Conservation (phyloP, 2,888 invertebrate species). For the Stenichneumon culpator region DNA sequence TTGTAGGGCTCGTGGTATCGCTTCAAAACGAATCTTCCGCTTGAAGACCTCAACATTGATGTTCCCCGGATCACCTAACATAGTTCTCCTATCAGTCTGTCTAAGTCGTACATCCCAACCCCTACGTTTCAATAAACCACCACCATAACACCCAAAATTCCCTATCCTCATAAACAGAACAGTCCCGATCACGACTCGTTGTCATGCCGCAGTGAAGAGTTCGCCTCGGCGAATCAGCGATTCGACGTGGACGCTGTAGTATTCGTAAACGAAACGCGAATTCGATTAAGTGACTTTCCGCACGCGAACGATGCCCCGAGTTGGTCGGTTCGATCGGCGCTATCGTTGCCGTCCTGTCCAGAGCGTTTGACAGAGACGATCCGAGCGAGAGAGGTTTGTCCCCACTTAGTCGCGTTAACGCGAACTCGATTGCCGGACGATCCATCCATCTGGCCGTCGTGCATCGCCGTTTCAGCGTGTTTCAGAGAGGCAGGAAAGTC, state of each 20-base stretch:
- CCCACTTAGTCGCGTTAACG: constrained; percentile 80
- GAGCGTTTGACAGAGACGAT: constrained; percentile 29
- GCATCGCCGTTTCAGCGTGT: constrained; percentile 54
- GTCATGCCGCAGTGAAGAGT: not conserved
- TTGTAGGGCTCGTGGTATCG: too few relatives aligned
- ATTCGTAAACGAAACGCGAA: constrained; percentile 62
- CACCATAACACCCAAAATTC: not conserved
- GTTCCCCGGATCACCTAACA: not conserved
- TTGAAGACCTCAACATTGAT: not conserved
- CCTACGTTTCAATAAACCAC: not conserved
- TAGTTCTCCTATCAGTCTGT: not conserved
- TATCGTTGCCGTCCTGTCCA: not conserved
- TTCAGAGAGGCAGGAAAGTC: constrained; percentile 47
- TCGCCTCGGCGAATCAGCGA: not conserved
- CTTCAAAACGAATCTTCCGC: not conserved
- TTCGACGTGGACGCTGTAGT: constrained; percentile 31
- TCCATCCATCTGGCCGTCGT: constrained; percentile 71
- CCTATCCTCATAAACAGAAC: not conserved
- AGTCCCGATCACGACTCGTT: not conserved
- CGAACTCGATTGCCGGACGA: constrained; percentile 78
- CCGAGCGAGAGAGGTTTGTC: constrained; percentile 73
- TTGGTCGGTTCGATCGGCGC: constrained; percentile 5
- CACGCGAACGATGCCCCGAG: constrained; percentile 14
- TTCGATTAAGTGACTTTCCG: constrained; percentile 60
- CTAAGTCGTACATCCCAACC: not conserved